These are phyloP conservation scores for Ectropis grisescens DNA, from an alignment of 1,140 invertebrate genomes.

Conservation along the genomic window DNA sequence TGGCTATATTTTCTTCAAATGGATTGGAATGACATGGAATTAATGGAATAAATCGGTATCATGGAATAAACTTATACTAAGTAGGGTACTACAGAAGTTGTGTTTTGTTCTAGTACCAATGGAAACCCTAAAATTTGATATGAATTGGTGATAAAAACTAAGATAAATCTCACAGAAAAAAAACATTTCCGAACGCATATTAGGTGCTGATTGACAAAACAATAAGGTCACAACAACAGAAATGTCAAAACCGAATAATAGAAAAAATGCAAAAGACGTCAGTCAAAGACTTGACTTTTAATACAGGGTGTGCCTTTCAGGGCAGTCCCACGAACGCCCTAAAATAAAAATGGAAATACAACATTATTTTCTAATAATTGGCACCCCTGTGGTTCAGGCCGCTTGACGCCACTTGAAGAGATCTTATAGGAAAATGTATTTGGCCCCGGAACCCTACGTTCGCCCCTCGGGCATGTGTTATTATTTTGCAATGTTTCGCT, in stretches of 20 bases:
- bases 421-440: slow-evolving; percentile 58
- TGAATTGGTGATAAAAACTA: no score
- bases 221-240: no score
- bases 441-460: slow-evolving; percentile 15
- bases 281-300: slow-evolving; percentile 56
- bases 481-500: slow-evolving; percentile 29
- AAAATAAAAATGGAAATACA: slow-evolving; percentile 61
- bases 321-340: slow-evolving; percentile 63
- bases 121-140: no score
- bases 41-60: no score
- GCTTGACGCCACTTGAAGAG: slow-evolving; percentile 47
- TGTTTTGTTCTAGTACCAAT: no score
- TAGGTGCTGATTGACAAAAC: no score
- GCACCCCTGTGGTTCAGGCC: slow-evolving; percentile 42
- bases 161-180: no score
- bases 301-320: slow-evolving; percentile 57
- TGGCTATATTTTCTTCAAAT: no score
- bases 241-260: slow-evolving; percentile 35
- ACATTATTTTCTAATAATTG: slow-evolving; percentile 61
- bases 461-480: slow-evolving; percentile 28
- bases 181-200: no score
- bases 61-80: no score
- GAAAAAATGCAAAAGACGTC: slow-evolving; percentile 46
- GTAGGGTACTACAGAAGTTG: no score
- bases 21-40: no score